These are phyloP conservation scores for Gila orcuttii DNA, from an alignment of 2,113 vertebrate species.

Conservation along the genomic window DNA sequence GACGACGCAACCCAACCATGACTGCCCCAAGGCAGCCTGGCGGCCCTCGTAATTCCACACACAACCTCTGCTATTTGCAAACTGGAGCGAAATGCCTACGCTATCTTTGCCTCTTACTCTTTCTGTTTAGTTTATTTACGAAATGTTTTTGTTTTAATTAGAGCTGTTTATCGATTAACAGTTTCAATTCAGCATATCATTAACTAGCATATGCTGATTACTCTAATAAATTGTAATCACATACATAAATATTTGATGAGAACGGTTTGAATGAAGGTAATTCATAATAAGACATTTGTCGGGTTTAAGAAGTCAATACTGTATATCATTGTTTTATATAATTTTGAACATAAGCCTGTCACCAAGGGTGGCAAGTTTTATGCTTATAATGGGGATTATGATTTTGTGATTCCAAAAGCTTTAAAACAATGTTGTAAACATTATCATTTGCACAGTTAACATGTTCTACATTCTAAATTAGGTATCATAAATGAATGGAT, in stretches of 20 bases:
- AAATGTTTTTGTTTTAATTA: constrained; percentile 25
- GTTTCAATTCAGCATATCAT: constrained; percentile 5
- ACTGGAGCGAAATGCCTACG: neutral
- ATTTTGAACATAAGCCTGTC: neutral
- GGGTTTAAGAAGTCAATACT: neutral
- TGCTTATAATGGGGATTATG: no score
- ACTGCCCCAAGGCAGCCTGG: constrained; percentile 17
- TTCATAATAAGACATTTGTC: neutral
- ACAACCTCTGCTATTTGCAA: constrained; percentile 28
- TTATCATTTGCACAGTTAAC: no score
- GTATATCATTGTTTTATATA: neutral
- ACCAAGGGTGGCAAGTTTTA: no score
- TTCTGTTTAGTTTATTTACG: neutral
- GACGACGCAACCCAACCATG: neutral
- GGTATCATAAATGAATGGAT: no score
- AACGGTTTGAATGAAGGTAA: neutral
- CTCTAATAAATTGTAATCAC: neutral
- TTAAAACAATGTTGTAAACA: no score
- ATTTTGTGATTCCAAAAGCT: no score
- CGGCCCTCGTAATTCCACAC: neutral
- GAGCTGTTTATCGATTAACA: neutral
- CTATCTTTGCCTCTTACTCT: neutral
- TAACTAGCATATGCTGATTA: neutral
- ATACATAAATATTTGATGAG: constrained; percentile 12
- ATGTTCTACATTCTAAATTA: no score